Evolutionary conservation across 1,140 invertebrate genomes (phyloP).

Genomic region (Argopecten irradians): DNA sequence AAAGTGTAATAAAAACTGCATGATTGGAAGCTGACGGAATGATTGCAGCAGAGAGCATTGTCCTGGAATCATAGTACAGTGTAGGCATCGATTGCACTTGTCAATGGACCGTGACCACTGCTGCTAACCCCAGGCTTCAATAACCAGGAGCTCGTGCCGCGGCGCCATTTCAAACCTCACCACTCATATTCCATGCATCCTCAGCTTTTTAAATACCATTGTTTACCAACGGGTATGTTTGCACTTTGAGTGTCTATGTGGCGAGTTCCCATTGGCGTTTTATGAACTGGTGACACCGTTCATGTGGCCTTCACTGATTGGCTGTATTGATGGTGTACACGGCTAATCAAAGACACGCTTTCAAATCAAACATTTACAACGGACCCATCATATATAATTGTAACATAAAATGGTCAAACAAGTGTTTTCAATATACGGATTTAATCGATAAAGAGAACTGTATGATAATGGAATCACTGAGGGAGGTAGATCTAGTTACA

Average conservation of each 20-base stretch:
- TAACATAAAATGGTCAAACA: constrained; percentile 3
- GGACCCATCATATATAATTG: neutral
- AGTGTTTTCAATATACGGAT: neutral
- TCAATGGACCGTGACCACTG: neutral
- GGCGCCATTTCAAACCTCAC: neutral
- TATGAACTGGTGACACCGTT: neutral
- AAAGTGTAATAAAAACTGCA: no score
- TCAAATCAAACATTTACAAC: constrained; percentile 19
- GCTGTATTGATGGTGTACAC: neutral
- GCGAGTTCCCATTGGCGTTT: neutral
- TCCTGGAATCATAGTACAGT: neutral
- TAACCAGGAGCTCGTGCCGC: neutral
- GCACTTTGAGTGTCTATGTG: neutral
- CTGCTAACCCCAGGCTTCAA: neutral
- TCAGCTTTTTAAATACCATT: constrained; percentile 15
- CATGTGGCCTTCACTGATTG: neutral
- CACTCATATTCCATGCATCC: constrained; percentile 8
- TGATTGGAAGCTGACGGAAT: neutral
- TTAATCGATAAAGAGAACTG: neutral
- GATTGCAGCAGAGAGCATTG: neutral
- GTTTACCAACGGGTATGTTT: neutral
- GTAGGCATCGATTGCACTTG: neutral
- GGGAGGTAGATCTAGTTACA: neutral
- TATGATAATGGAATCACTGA: neutral
- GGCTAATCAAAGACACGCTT: neutral